These are phyloP conservation scores for Sorex maritimensis DNA, from an alignment of 2,797 vertebrate genomes.

Conservation along the genomic window DNA sequence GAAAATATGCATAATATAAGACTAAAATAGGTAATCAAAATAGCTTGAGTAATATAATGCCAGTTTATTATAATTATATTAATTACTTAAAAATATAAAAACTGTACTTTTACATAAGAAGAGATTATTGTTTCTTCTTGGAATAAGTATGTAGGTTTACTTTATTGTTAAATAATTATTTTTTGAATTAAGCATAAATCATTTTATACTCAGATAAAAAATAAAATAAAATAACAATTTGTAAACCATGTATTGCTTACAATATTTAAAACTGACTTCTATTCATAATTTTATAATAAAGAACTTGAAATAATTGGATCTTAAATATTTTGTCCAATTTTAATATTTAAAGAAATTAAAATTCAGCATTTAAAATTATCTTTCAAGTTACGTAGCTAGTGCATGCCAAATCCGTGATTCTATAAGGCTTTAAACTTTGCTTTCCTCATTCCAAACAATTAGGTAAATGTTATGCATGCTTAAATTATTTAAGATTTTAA, in stretches of 20 bases:
- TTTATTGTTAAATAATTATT: not conserved
- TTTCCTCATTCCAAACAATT: slow-evolving; percentile 64
- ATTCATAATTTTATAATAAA: slow-evolving; percentile 20
- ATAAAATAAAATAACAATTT: slow-evolving; percentile 34
- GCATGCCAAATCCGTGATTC: not conserved
- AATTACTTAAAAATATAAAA: not conserved
- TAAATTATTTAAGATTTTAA: slow-evolving; percentile 44
- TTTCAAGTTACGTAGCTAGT: not conserved
- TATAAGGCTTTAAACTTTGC: slow-evolving; percentile 36
- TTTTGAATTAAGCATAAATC: not conserved
- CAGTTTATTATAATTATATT: not conserved
- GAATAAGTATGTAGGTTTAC: not conserved
- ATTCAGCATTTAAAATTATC: not conserved
- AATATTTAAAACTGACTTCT: slow-evolving; percentile 8
- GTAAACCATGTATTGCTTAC: not conserved
- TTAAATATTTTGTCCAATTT: not conserved
- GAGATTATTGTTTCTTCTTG: not conserved
- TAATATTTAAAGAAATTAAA: slow-evolving; percentile 54
- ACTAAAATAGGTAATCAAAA: not conserved
- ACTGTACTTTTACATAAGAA: not conserved
- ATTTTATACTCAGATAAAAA: slow-evolving; percentile 16
- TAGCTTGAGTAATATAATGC: not conserved
- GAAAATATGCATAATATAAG: slow-evolving; percentile 24
- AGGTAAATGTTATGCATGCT: slow-evolving; percentile 41
- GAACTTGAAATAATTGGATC: slow-evolving; percentile 34